Evolutionary conservation across 2,113 vertebrate genomes (phyloP), one percentile per base, ranked within the genome.

Genomic region (Oncorhynchus kisutch): DNA sequence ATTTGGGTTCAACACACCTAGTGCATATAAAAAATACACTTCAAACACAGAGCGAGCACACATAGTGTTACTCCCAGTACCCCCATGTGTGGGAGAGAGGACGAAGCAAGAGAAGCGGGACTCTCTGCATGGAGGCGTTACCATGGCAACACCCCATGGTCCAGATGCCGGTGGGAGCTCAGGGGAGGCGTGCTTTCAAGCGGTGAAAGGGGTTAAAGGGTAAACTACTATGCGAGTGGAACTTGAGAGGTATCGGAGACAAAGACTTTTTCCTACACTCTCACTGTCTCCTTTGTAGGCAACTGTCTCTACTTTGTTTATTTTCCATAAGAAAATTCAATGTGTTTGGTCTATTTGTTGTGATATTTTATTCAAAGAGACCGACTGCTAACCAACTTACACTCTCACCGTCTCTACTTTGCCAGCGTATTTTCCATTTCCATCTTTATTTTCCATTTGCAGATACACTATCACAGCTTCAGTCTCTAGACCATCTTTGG

Each of bases 81-180:
- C 39, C 22, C 12, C 39, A 70, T 70, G 66, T 68, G 66, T 67
- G 66, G 66, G 66, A 67, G 31, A 16, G 1, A 27, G 5, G 34
- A 25, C 27, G 34, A 49, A 5, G 14, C 51, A 45, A 22, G 59
- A 54, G 24, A 25, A 0, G 4, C 49, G 5, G 29, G 45, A 70
- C 0, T 57, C 24, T 54, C 45, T 13, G 24, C 25, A 51, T 5
- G 20, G 64, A 3, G 71, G 77, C 76, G 83, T 88, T 86, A 71
- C 85, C 80, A 2, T 82, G 80, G 82, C 85, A 90, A 90, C 81
- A 0, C 27, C 54, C 81, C 80, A 71, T 77, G 76, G 76, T 79
- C 83, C 82, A 80, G 72, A 74, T 84, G 74, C 66, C 68, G 72
- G 79, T n/a, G 51, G 77, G 84, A 54, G 79, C 67, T 64, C 16